Evolutionary conservation across 2,888 invertebrate species (phyloP).

Genomic region (Heteropelma amictum): DNA sequence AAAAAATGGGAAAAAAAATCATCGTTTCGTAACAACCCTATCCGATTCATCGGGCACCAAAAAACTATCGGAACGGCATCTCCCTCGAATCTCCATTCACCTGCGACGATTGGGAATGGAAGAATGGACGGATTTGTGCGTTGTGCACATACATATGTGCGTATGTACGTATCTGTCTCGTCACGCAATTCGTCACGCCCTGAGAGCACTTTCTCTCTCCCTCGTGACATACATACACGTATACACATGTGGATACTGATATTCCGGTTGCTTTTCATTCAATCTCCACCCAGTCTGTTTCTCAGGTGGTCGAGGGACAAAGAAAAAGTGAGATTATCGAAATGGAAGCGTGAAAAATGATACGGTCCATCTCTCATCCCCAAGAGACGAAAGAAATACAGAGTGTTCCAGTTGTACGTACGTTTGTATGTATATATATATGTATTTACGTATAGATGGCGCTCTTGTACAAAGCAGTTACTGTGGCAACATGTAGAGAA

Average conservation of each 20-base stretch:
- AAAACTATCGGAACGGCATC: background rate
- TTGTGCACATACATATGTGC: constrained; percentile 1
- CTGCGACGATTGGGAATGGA: constrained; percentile 38
- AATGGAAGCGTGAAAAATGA: constrained; percentile 54
- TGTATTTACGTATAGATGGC: constrained; percentile 20
- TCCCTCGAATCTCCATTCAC: constrained; percentile 48
- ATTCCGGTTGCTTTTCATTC: constrained; percentile 12
- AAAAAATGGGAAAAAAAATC: background rate
- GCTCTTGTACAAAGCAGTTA: no score
- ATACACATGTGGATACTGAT: no score
- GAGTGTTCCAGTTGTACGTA: constrained; percentile 33
- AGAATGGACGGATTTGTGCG: background rate
- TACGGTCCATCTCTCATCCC: constrained; percentile 42
- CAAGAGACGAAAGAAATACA: constrained; percentile 26
- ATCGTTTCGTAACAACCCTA: background rate
- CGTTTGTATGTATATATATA: background rate
- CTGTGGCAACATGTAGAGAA: background rate
- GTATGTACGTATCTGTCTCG: constrained; percentile 2
- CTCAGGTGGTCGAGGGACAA: constrained; percentile 53
- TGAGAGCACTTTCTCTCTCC: constrained; percentile 6
- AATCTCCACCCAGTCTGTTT: constrained; percentile 22
- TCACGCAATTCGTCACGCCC: constrained; percentile 54
- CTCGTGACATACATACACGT: no score
- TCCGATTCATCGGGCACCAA: background rate
- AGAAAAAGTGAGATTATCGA: constrained; percentile 44